Base-by-base conservation (phyloP, 1,140 invertebrate species). In the Pemphigus obesinymphae region DNA sequence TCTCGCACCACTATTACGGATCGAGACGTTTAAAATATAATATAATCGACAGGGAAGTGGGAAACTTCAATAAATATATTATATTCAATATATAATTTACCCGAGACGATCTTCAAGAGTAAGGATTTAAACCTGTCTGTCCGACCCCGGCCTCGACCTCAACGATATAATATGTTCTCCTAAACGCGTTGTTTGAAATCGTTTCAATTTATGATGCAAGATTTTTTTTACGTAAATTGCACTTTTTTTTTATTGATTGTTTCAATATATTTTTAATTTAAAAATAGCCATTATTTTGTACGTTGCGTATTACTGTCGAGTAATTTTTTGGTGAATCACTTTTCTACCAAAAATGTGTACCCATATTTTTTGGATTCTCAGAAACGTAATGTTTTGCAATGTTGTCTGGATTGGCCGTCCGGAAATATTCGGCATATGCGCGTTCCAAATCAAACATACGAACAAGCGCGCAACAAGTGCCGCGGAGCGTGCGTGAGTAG, bases 401-500 rank as follows among this genome's bases (percentile, higher is more conserved):
- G 20, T 26, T 29, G 13, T 20, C n/a, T n/a, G 2, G 37, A 70
- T 45, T 43, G 40, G 13, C 15, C 37, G 7, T 7, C 15, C 23
- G 55, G 75, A 78, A 78, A 78, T 78, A 78, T 78, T 70, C 45
- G 37, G 70, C 26, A 48, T 73, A 20, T 73, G 43, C 70, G 76
- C 55, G 76, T 50, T n/a, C 23, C 34, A 34, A 40, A 78, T 78
- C 34, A 40, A 78, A 78, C n/a, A 37, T 10, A 13, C 13, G 34
- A n/a, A 80, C 76, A 45, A 63, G 23, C 55, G 76, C 76, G 34
- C 76, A 80, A 80, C 76, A 80, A 80, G 76, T 80, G 55, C 37
- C 55, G 37, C 40, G 34, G 75, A 78, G 75, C n/a, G 75, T 58
- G 76, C 76, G 76, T 63, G 76, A 80, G 76, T 80, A 80, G 76